Evolutionary conservation across 2,888 invertebrate species (phyloP).

Genomic region (Drosophila helvetica): DNA sequence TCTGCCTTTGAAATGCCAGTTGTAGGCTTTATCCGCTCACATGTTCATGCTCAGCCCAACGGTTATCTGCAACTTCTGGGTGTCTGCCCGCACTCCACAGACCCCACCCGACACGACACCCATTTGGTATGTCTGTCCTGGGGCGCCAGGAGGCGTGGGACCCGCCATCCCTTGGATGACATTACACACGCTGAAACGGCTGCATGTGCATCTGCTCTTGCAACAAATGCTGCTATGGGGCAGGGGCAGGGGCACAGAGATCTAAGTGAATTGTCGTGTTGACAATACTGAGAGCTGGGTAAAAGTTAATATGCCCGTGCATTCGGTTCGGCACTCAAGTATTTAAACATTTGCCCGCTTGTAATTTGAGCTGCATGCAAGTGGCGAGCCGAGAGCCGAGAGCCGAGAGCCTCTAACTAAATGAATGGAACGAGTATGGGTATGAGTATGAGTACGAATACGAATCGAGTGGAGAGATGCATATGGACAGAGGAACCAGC

Average conservation of each 20-base stretch:
- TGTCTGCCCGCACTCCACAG: background rate
- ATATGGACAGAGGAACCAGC: conserved; percentile 5
- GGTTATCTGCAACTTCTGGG: background rate
- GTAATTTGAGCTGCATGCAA: conserved; percentile 74
- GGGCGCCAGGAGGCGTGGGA: background rate
- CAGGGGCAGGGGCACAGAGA: conserved; percentile 4
- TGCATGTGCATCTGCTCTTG: background rate
- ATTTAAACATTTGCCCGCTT: conserved; percentile 77
- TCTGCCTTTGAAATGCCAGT: background rate
- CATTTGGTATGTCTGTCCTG: background rate
- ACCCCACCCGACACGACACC: background rate
- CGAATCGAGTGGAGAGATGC: conserved; percentile 7
- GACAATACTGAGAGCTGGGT: conserved; percentile 57
- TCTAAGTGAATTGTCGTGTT: conserved; percentile 78
- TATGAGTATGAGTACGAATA: conserved; percentile 18
- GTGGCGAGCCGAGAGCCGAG: too few relatives aligned
- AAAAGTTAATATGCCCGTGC: conserved; percentile 73
- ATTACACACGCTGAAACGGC: background rate
- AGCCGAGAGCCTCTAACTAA: conserved; percentile 55
- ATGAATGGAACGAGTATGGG: conserved; percentile 3
- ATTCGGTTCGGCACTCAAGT: conserved; percentile 73
- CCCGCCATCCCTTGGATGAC: background rate
- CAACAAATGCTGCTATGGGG: conserved; percentile 2
- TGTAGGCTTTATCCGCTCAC: too few relatives aligned
- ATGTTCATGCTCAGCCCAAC: background rate